Evolutionary conservation across 2,797 vertebrate genomes (phyloP), one percentile per base, ranked within the genome.

Genomic region (Hippopotamyrus pictus): DNA sequence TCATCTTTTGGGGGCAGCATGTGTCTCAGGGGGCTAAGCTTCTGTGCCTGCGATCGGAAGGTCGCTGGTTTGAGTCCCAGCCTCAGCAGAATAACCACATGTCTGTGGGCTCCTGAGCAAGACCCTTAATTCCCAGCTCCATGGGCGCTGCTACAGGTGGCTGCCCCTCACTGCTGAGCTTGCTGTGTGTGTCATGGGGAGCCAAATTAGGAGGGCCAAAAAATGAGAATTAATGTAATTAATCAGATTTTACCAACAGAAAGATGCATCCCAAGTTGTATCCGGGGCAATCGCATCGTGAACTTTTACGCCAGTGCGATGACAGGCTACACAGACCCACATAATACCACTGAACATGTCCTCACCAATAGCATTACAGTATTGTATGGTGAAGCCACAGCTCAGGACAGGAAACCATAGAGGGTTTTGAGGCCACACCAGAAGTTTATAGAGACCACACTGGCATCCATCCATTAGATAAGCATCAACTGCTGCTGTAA

Each of bases 361-460:
- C 37, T 79, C 73, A 79, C 41, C 17, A 79, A 2, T 9, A 29
- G 73, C 19, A 46, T 79, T 46, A 44, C 73, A 79, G 41, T 46
- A n/a, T 17, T 5, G 65, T 37, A 73, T n/a, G 41, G 73, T 46
- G 37, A 79, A 79, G 17, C 73, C 41, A 46, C 73, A 44, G 73
- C 73, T 79, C 41, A 79, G 73, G 73, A 79, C 73, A 79, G 73
- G 17, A 79, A 79, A 79, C 73, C 73, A 79, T n/a, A 79, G 73
- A 79, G 73, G 73, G 33, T 79, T 79, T 79, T 79, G 73, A n/a
- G 41, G 73, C 41, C 73, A 79, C 1, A 1, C 2, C 73, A 79
- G 37, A 46, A n/a, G 37, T 19, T 79, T 46, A 79, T 46, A 79
- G 33, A 79, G 73, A 46, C 73, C 73, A 79, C 5, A 8, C 17